Evolutionary conservation across 1,140 invertebrate species (phyloP), one percentile per base, ranked within the genome.

Genomic region (Drosophila nebulosa): DNA sequence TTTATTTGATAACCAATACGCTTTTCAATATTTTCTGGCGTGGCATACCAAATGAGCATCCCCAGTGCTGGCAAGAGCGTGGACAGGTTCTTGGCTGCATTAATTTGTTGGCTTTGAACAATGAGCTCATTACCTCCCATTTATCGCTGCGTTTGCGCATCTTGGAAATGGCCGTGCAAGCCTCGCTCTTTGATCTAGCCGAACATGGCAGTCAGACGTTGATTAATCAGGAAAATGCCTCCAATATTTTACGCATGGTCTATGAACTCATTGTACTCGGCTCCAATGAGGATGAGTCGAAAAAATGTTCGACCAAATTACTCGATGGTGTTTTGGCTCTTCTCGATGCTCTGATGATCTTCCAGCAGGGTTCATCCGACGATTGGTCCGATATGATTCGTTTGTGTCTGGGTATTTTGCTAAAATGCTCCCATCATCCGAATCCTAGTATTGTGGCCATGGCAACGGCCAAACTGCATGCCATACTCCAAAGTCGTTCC

Each of bases 21-120:
- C 76, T 94, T 4, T 93, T 94, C 61, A 93, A 93, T 6, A 90
- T 95, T 1, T 92, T 95, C 79, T 95, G 94, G 94, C 92, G 93
- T 69, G 94, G 94, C 21, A 91, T 95, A 18, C 92, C 94, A 56
- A 93, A 93, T 36, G 93, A 93, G 59, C 92, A 92, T 80, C 92
- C 92, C 56, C 91, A 92, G 16, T 92, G 92, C 35, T 95, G 94
- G 94, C 93, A 93, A 91, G 94, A 94, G 72, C 91, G 94, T 57
- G 93, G 94, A 36, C 93, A 94, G 71, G 94, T 95, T 0, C 92
- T 95, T 76, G 93, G 94, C 12, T 94, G 93, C 69, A 92, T 95
- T 12, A 94, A 94, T 90, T 83, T 94, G n/a, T 77, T 94, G 18
- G 93, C 92, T 9, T 86, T 94, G 27, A 93, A 93, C 60, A 94